Conservation (phyloP, 2,113 vertebrate genomes). For the Eretmochelys imbricata region DNA sequence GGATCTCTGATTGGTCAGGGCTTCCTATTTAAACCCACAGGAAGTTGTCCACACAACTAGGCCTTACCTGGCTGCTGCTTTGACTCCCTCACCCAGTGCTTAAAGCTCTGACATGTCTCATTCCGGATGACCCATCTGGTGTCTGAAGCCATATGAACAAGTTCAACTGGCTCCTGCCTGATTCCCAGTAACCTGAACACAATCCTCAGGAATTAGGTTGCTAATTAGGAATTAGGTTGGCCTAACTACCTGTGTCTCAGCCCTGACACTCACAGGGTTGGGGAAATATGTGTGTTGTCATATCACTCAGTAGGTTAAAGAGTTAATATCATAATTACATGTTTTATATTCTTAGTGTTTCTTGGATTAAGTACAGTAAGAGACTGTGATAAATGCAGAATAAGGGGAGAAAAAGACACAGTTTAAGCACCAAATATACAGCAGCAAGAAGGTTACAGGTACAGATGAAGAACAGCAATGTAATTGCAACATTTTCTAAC, state of each 20-base stretch:
- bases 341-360: constrained; percentile 34
- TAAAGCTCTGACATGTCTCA: background rate
- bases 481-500: background rate
- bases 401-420: background rate
- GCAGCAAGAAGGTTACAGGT: background rate
- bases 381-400: background rate
- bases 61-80: background rate
- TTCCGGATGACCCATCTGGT: background rate
- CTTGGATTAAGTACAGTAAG: background rate
- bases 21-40: background rate
- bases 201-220: background rate
- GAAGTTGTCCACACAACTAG: background rate
- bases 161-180: background rate
- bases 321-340: constrained; percentile 1
- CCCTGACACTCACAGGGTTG: background rate
- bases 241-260: background rate
- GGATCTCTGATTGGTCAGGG: background rate
- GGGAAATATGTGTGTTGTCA: background rate
- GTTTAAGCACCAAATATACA: background rate
- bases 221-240: background rate
- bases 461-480: background rate
- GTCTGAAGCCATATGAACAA: background rate
- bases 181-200: background rate
- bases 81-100: background rate
- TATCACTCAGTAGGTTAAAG: constrained; percentile 31